A percentile compares a stretch with the other conserved stretches of the same genome.
phyloP scores from a whole-genome alignment of 2,113 vertebrate species.

The Sylvia atricapilla region DNA sequence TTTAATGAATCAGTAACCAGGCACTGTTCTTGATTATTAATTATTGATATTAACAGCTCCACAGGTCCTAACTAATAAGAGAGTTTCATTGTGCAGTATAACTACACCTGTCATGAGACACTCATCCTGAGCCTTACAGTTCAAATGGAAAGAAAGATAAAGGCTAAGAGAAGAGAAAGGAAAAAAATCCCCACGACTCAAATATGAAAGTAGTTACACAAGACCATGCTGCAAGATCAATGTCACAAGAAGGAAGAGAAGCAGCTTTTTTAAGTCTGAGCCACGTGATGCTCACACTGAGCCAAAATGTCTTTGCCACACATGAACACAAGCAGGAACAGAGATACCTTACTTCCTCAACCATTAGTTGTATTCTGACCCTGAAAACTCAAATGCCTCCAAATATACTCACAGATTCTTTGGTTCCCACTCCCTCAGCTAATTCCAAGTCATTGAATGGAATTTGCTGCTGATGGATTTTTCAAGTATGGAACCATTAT shows the following conservation, averaged over 20 bases:
- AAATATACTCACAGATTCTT: not conserved
- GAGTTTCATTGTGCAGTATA: not conserved
- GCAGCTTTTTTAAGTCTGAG: not conserved
- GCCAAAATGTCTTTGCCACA: not conserved
- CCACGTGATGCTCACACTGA: accelerated
- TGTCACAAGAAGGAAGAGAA: not conserved
- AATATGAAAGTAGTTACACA: not conserved
- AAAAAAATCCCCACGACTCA: accelerated
- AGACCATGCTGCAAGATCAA: not conserved
- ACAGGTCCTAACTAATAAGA: not conserved
- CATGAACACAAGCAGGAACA: not conserved
- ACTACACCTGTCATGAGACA: not conserved
- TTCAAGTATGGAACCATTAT: not conserved
- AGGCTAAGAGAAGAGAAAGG: not conserved
- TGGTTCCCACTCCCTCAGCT: not conserved
- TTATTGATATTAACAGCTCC: not conserved
- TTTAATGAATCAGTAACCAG: not conserved
- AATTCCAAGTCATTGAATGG: not conserved
- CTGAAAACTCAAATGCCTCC: not conserved
- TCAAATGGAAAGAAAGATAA: not conserved
- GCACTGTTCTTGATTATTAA: not conserved
- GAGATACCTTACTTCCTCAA: not conserved
- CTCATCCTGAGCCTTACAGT: not conserved
- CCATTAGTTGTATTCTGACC: not conserved
- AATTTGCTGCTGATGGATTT: not conserved